Conservation (phyloP, 2,113 vertebrate genomes). For the Sterrhoptilus dennistouni region DNA sequence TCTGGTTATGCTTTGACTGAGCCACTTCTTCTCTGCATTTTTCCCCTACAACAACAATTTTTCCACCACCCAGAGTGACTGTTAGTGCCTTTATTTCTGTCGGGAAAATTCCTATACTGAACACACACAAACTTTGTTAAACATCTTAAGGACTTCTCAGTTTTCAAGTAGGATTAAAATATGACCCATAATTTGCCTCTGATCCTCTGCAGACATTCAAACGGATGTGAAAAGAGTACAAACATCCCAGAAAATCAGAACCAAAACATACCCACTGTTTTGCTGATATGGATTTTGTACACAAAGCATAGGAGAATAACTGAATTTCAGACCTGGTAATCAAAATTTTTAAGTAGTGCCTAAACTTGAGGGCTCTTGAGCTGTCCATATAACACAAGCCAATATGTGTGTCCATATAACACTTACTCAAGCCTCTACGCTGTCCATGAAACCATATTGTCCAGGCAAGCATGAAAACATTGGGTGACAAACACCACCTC, state of each 20-base stretch:
- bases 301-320: background rate
- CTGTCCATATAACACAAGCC: background rate
- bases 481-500: background rate
- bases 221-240: background rate
- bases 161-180: background rate
- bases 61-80: background rate
- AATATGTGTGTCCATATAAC: background rate
- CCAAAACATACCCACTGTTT: background rate
- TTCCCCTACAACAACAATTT: background rate
- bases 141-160: background rate
- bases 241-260: background rate
- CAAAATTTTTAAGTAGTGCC: background rate
- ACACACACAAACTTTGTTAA: background rate
- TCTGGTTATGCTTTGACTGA: background rate
- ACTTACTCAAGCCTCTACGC: background rate
- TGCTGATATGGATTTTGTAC: background rate
- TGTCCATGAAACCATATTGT: background rate
- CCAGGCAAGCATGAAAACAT: background rate
- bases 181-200: rapidly evolving
- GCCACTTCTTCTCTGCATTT: background rate
- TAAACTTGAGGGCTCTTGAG: background rate
- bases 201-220: background rate
- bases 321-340: background rate
- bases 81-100: background rate
- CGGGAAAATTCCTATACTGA: background rate